A percentile compares a stretch with the other conserved stretches of the same genome.
These are phyloP conservation scores for Cosmia pyralina DNA, from an alignment of 2,888 invertebrate species.

Conservation along the genomic window DNA sequence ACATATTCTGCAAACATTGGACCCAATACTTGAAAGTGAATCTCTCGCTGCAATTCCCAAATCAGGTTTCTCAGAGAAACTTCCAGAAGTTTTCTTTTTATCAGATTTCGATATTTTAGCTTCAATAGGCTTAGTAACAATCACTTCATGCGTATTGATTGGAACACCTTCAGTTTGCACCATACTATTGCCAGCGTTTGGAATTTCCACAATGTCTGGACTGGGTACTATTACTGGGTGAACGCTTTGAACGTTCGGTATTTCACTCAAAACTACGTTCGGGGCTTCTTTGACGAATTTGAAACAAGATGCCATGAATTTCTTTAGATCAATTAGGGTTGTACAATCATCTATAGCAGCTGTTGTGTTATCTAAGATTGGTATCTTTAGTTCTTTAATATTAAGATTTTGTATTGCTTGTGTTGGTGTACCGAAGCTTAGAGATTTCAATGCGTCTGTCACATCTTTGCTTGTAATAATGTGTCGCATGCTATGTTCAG, in stretches of 20 bases:
- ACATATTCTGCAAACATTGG: constrained; percentile 92
- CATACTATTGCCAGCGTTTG: constrained; percentile 70
- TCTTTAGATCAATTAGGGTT: constrained; percentile 80
- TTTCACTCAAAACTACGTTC: constrained; percentile 67
- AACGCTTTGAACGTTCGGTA: constrained; percentile 71
- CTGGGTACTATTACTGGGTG: constrained; percentile 62
- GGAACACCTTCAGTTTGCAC: constrained; percentile 68
- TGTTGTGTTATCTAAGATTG: constrained; percentile 69
- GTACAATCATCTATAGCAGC: constrained; percentile 70
- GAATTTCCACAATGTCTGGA: constrained; percentile 64
- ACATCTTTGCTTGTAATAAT: constrained; percentile 83
- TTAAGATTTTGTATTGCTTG: constrained; percentile 70
- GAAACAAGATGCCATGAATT: constrained; percentile 84
- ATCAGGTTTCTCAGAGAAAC: constrained; percentile 80
- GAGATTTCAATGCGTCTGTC: constrained; percentile 80
- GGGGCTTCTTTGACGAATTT: constrained; percentile 76
- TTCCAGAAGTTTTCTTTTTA: constrained; percentile 79
- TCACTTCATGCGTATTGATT: constrained; percentile 74
- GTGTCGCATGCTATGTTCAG: constrained; percentile 83
- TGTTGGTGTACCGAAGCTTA: constrained; percentile 75
- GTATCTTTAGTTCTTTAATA: constrained; percentile 77
- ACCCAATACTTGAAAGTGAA: constrained; percentile 89
- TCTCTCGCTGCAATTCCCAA: constrained; percentile 78
- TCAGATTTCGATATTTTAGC: constrained; percentile 75
- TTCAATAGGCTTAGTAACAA: constrained; percentile 73